These are phyloP conservation scores for Perognathus longimembris DNA, from an alignment of 2,113 vertebrate species.

Conservation along the genomic window DNA sequence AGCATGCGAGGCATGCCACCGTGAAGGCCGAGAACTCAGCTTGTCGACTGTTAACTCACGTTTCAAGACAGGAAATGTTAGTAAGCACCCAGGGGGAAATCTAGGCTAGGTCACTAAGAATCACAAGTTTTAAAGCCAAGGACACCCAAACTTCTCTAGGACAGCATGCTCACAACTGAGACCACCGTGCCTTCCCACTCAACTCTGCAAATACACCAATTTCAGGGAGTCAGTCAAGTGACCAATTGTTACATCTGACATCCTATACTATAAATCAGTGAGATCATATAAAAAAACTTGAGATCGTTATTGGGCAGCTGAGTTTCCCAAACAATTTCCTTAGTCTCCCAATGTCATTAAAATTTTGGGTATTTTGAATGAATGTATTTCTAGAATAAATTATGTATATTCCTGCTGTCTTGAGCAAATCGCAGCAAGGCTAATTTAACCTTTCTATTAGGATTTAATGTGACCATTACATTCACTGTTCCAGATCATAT, in stretches of 20 bases:
- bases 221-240: background rate
- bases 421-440: conserved; percentile 47
- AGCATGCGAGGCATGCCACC: background rate
- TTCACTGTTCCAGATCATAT: conserved; percentile 31
- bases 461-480: conserved; percentile 52
- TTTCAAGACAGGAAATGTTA: background rate
- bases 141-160: background rate
- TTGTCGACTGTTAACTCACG: background rate
- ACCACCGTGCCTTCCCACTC: background rate
- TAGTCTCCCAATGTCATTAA: conserved; percentile 38
- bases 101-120: background rate
- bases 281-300: conserved; percentile 32
- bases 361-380: conserved; percentile 65
- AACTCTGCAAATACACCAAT: background rate
- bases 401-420: conserved; percentile 30
- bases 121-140: conserved; percentile 2
- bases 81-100: background rate
- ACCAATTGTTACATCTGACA: background rate
- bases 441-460: conserved; percentile 49
- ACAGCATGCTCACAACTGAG: background rate
- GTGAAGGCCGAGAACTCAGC: background rate
- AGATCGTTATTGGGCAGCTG: background rate
- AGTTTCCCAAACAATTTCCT: conserved; percentile 42
- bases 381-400: conserved; percentile 48
- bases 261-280: background rate